phyloP scores from a whole-genome alignment of 1,140 invertebrate species.

The Laodelphax striatellus region DNA sequence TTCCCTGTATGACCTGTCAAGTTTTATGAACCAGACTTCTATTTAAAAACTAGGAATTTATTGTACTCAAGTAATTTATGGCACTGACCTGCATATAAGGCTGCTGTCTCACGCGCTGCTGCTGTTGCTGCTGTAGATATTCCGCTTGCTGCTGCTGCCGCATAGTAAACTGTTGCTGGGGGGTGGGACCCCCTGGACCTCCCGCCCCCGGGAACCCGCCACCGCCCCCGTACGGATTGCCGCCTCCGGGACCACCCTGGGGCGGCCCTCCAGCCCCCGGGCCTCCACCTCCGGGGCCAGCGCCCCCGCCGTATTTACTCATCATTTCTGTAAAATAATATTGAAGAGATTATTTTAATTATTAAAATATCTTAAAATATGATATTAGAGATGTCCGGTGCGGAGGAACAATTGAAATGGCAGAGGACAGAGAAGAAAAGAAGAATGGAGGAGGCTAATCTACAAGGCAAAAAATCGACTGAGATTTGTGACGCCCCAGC shows the following conservation, averaged over 20 bases:
- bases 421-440: too few species aligned
- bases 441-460: too few species aligned
- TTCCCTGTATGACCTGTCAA: too few species aligned
- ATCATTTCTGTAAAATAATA: slow-evolving; percentile 31
- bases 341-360: too few species aligned
- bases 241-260: slow-evolving; percentile 33
- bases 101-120: slow-evolving; percentile 35
- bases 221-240: slow-evolving; percentile 39
- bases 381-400: too few species aligned
- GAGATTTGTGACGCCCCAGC: too few species aligned
- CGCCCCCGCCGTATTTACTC: not conserved
- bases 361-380: too few species aligned
- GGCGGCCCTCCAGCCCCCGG: slow-evolving; percentile 8
- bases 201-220: slow-evolving; percentile 29
- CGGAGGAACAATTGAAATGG: too few species aligned
- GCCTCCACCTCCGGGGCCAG: not conserved
- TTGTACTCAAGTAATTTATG: too few species aligned
- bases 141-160: slow-evolving; percentile 29
- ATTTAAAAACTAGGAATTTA: too few species aligned
- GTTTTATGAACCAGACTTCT: too few species aligned
- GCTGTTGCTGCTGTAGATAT: slow-evolving; percentile 33
- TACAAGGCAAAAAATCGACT: too few species aligned
- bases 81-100: slow-evolving; percentile 38
- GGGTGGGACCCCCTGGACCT: slow-evolving; percentile 33
- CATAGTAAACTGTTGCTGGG: slow-evolving; percentile 32